Conservation (phyloP, 2,797 vertebrate genomes). For the Onychomys arenicola region DNA sequence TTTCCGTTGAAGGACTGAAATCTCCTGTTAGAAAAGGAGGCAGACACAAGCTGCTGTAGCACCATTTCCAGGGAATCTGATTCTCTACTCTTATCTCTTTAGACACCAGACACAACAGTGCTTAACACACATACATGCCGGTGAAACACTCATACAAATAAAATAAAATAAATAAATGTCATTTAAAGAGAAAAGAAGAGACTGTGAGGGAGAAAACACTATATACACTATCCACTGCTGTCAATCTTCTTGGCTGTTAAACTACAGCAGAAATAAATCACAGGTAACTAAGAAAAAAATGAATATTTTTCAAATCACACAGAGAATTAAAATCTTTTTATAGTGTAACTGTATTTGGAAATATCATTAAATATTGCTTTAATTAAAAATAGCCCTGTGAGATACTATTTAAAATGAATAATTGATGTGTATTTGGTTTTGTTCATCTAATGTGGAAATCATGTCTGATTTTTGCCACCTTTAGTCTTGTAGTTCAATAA, state of each 20-base stretch:
- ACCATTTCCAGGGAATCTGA: not conserved
- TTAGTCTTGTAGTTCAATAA: not conserved
- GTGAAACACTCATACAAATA: not conserved
- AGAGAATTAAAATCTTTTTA: not conserved
- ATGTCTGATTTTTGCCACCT: not conserved
- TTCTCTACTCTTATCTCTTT: not conserved
- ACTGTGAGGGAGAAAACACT: not conserved
- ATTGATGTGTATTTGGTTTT: not conserved
- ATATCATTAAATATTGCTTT: not conserved
- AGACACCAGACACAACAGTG: not conserved
- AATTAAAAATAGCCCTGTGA: not conserved
- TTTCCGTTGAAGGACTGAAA: not conserved
- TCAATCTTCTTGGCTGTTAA: not conserved
- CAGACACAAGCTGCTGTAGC: not conserved
- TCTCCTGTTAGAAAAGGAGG: not conserved
- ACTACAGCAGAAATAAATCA: not conserved
- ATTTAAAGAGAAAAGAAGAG: not conserved
- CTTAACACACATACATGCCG: not conserved
- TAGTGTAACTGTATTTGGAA: not conserved
- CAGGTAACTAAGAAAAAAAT: not conserved
- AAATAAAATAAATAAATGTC: no score
- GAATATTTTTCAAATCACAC: not conserved
- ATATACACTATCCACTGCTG: not conserved
- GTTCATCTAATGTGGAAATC: not conserved
- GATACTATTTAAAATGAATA: not conserved